phyloP scores from a whole-genome alignment of 2,113 vertebrate genomes.

The Aleadryas rufinucha region DNA sequence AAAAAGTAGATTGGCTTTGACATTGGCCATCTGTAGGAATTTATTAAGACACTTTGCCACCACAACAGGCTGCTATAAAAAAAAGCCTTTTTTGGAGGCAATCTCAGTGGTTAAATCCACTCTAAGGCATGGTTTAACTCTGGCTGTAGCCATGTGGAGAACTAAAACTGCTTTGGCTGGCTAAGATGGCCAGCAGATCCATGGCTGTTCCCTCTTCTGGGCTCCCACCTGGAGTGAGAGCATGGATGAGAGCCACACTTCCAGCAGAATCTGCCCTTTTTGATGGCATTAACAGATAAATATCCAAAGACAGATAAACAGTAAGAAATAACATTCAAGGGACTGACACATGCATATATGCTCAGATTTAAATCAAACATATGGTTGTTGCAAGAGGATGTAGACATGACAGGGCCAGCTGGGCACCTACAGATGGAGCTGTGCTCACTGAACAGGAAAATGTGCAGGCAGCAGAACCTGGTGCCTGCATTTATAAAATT shows the following conservation, averaged over 20 bases:
- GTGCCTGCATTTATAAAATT: background rate
- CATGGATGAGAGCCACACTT: background rate
- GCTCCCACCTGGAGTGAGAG: background rate
- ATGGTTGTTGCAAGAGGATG: background rate
- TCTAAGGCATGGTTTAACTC: background rate
- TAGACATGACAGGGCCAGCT: background rate
- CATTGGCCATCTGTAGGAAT: background rate
- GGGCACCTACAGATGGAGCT: background rate
- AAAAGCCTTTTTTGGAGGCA: background rate
- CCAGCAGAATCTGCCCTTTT: background rate
- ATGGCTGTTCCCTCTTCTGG: background rate
- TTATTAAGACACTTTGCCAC: background rate
- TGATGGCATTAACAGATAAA: background rate
- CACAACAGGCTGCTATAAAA: background rate
- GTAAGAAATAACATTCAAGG: background rate
- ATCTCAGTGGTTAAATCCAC: background rate
- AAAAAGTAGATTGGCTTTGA: background rate
- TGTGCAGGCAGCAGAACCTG: background rate
- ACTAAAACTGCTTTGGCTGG: background rate
- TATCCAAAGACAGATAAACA: background rate
- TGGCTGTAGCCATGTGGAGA: background rate
- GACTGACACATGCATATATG: background rate
- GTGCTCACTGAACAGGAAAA: background rate
- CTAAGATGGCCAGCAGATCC: background rate
- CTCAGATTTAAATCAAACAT: background rate